phyloP scores from a whole-genome alignment of 2,797 vertebrate genomes.

The Coluber constrictor region DNA sequence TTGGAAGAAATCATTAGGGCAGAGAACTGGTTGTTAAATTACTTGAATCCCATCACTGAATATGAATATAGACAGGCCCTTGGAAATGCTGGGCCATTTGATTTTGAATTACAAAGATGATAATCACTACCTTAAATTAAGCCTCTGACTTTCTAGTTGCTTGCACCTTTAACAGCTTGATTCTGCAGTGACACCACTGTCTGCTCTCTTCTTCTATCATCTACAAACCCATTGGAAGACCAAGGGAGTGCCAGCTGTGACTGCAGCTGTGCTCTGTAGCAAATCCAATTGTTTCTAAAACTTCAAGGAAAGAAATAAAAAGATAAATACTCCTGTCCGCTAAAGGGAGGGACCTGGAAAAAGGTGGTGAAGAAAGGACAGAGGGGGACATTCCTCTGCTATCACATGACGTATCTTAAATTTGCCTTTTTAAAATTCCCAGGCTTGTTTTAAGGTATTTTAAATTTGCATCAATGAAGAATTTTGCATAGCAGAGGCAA shows the following conservation, averaged over 20 bases:
- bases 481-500: neutral
- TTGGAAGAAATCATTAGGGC: too few relatives aligned
- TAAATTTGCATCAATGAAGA: neutral
- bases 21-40: too few relatives aligned
- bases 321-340: neutral
- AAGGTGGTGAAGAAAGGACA: neutral
- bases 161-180: neutral
- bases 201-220: neutral
- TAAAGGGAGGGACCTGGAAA: neutral
- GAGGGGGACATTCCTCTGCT: neutral
- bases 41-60: neutral
- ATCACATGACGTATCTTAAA: neutral
- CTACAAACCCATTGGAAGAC: neutral
- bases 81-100: neutral
- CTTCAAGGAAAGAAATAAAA: neutral
- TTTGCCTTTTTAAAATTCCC: neutral
- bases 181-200: neutral
- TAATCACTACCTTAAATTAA: neutral
- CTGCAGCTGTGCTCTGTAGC: neutral
- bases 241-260: neutral
- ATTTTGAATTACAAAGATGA: neutral
- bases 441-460: neutral
- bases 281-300: neutral
- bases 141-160: neutral
- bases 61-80: neutral